A percentile compares a stretch with the other conserved stretches of the same genome.
Conservation (phyloP, 2,113 vertebrate genomes). For the Equus quagga region DNA sequence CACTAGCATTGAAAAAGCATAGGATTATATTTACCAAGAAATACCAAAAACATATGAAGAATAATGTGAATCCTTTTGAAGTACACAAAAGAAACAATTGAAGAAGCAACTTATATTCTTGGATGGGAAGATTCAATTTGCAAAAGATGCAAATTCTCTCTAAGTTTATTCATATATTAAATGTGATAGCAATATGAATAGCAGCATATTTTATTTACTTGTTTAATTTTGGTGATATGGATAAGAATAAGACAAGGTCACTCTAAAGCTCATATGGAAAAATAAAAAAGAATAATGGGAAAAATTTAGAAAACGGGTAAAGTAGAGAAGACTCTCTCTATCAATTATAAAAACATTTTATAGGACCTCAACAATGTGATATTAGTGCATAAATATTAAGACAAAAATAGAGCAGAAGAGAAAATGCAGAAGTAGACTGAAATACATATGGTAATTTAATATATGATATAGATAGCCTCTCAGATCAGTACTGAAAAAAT, state of each 20-base stretch:
- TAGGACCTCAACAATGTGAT: neutral
- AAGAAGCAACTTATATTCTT: neutral
- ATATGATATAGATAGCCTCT: neutral
- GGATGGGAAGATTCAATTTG: neutral
- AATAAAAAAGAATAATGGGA: neutral
- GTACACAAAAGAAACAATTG: neutral
- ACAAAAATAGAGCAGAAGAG: neutral
- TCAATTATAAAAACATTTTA: slow-evolving; percentile 6
- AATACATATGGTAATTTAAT: neutral
- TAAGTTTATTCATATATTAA: slow-evolving; percentile 33
- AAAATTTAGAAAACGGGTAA: neutral
- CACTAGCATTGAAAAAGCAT: neutral
- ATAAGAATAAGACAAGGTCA: slow-evolving; percentile 5
- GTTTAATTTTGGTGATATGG: neutral
- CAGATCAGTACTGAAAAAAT: neutral
- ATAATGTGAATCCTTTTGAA: slow-evolving; percentile 48
- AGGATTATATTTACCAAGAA: neutral
- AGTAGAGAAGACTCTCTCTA: neutral
- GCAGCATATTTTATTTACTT: slow-evolving; percentile 10
- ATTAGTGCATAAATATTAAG: slow-evolving; percentile 21
- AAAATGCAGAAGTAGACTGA: neutral
- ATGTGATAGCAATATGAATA: neutral
- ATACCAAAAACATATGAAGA: neutral
- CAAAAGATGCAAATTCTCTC: neutral
- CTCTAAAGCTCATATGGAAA: neutral